A percentile compares a stretch with the other conserved stretches of the same genome.
Conservation (phyloP, 2,797 vertebrate species). For the Myotis daubentonii region DNA sequence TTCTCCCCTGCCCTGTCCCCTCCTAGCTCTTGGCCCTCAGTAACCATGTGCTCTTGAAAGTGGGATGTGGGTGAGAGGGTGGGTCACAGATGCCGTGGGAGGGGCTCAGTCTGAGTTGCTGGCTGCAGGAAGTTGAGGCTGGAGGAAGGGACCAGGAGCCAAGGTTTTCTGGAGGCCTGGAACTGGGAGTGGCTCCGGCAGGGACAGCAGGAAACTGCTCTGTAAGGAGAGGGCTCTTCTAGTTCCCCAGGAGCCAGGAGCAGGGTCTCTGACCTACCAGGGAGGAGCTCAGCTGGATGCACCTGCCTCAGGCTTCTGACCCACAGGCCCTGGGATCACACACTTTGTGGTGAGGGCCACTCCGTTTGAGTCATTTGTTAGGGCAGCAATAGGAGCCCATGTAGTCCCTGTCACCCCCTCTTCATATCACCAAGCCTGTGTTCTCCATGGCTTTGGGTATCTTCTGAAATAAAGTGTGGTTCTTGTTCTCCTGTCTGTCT, state of each 20-base stretch:
- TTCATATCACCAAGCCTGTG: too few relatives aligned
- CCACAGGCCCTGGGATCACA: background rate
- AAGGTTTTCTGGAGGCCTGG: rapidly evolving
- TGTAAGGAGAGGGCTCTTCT: background rate
- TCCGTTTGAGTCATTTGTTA: background rate
- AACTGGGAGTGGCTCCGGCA: background rate
- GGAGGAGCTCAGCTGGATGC: background rate
- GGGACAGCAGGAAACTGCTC: background rate
- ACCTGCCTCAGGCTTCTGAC: background rate
- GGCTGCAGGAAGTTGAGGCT: background rate
- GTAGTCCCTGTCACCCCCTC: too few relatives aligned
- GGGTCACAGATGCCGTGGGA: rapidly evolving
- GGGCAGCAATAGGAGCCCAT: too few relatives aligned
- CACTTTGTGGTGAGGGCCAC: background rate
- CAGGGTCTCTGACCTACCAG: too few relatives aligned
- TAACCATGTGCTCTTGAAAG: rapidly evolving
- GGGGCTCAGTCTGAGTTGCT: rapidly evolving
- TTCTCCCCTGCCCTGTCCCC: too few relatives aligned
- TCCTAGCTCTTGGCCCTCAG: too few relatives aligned
- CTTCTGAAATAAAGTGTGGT: too few relatives aligned
- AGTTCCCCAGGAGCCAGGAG: background rate
- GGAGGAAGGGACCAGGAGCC: background rate
- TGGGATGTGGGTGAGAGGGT: too few relatives aligned
- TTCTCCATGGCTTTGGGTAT: too few relatives aligned
- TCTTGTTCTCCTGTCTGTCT: too few relatives aligned